These are phyloP conservation scores for Procavia capensis DNA, from an alignment of 2,113 vertebrate genomes.

Conservation along the genomic window DNA sequence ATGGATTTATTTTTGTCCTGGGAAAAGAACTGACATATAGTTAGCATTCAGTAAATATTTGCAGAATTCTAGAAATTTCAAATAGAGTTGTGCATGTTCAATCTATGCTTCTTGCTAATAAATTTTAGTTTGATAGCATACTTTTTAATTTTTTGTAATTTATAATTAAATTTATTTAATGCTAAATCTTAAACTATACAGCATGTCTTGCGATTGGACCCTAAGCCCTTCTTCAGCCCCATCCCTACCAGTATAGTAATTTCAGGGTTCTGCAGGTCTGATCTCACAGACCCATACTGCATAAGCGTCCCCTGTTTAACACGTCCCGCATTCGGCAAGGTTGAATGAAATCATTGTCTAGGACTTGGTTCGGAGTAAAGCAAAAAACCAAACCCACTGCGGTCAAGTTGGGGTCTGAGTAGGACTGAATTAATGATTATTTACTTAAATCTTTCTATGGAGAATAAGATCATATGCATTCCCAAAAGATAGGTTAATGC, in stretches of 20 bases:
- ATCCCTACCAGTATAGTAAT: background rate
- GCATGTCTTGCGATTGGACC: background rate
- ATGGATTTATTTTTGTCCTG: background rate
- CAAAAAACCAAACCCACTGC: too few relatives aligned
- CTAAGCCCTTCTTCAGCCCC: background rate
- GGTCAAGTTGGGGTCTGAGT: too few relatives aligned
- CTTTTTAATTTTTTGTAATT: background rate
- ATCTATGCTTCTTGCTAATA: background rate
- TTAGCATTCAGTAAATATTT: background rate
- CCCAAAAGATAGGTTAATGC: background rate
- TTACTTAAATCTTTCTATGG: background rate
- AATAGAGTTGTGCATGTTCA: background rate
- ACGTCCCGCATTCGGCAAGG: background rate
- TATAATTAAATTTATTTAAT: background rate
- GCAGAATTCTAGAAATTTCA: background rate
- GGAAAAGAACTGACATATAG: background rate
- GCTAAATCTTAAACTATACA: background rate
- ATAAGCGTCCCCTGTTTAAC: background rate
- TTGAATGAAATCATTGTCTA: background rate
- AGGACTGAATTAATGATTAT: background rate
- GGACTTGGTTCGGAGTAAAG: background rate
- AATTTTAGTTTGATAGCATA: background rate
- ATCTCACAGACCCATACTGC: background rate
- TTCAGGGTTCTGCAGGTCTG: background rate
- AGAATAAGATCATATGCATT: background rate